Evolutionary conservation across 2,888 invertebrate species (phyloP), one percentile per base, ranked within the genome.

Genomic region (Aphrophora alni): DNA sequence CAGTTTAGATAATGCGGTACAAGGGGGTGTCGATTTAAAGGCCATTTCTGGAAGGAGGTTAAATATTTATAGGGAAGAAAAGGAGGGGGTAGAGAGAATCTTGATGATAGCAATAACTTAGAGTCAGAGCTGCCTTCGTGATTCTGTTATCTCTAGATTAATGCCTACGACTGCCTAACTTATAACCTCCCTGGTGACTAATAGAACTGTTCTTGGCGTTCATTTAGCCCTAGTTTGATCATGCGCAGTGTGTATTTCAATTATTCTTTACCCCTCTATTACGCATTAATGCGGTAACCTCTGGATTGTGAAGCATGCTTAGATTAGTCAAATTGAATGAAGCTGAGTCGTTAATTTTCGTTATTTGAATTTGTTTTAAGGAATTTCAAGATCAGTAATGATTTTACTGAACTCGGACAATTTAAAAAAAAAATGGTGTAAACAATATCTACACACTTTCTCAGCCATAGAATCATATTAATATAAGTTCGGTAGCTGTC

Each of bases 1-100:
- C 59, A 59, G 59, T 59, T 59, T 59, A 59, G 59, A 59, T 59
- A 59, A 59, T 59, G 10, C 59, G n/a, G 59, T 59, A 59, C 59
- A 59, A 59, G 59, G 59, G 44, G 59, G 59, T 59, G 59, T 59
- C 59, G 59, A 59, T 59, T 59, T 59, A 59, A 59, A 59, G 59
- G 59, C 59, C 59, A 59, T 59, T 59, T 21, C 59, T 59, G 59
- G 59, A 59, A 59, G 59, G 59, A 59, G 59, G 59, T 59, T 59
- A 59, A 59, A 59, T 59, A 59, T 59, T 59, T 59, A 59, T 59
- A 59, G 59, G 59, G 10, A 1, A 59, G 21, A 59, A 59, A n/a
- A 59, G 59, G 59, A 59, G 59, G 59, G 59, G 21, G 59, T n/a
- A 59, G 59, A 21, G 59, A 59, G 59, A 21, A 4, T 59, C 21